phyloP scores from a whole-genome alignment of 2,797 vertebrate species.

The Ctenopoma multispine region DNA sequence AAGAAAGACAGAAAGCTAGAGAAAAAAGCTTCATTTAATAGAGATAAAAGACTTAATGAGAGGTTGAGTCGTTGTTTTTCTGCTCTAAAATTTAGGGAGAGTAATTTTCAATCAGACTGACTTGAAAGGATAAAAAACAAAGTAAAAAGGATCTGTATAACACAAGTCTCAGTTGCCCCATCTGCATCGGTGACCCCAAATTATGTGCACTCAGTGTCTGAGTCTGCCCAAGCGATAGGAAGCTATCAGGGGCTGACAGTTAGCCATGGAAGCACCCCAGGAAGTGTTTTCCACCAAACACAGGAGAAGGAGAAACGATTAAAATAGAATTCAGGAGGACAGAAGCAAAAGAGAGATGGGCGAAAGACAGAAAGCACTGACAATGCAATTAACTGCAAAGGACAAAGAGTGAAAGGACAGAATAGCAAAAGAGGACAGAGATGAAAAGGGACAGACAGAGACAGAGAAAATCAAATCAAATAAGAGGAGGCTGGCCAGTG shows the following conservation, averaged over 20 bases:
- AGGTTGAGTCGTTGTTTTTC: not conserved
- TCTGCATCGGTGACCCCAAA: conserved; percentile 15
- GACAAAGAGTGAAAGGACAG: conserved; percentile 43
- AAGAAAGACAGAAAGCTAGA: not conserved
- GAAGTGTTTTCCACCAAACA: conserved; percentile 32
- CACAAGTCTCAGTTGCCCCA: conserved; percentile 4
- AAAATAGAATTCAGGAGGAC: conserved; percentile 13
- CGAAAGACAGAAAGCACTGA: conserved; percentile 18
- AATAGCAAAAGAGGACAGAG: conserved; percentile 29
- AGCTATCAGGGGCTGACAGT: conserved; percentile 30
- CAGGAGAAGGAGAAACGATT: conserved; percentile 30
- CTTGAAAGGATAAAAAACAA: not conserved
- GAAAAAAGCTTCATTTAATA: not conserved
- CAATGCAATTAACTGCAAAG: conserved; percentile 53
- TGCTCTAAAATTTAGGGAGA: not conserved
- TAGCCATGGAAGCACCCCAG: conserved; percentile 17
- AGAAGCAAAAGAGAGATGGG: conserved; percentile 2
- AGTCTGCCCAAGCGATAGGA: conserved; percentile 28
- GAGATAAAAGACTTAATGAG: not conserved
- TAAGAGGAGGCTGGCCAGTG: not conserved
- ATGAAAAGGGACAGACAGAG: conserved; percentile 21
- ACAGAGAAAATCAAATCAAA: conserved; percentile 31
- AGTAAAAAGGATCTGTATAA: not conserved
- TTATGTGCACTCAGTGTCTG: conserved; percentile 4
- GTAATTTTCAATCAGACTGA: not conserved